Evolutionary conservation across 2,888 invertebrate genomes (phyloP).

Genomic region (Charanyca ferruginea): DNA sequence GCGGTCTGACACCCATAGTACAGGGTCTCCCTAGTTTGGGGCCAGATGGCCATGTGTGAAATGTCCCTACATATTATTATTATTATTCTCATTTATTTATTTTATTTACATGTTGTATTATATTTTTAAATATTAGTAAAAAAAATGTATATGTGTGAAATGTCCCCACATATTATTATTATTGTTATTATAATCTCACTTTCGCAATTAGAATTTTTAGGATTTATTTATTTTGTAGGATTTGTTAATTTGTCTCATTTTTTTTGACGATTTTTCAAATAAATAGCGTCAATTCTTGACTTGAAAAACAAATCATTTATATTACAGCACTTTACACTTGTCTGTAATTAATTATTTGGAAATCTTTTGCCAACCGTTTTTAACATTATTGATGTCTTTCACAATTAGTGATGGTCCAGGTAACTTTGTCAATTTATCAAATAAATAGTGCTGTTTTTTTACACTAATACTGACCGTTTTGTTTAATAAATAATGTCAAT

Average conservation of each 20-base stretch:
- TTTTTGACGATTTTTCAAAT: slow-evolving; percentile 1
- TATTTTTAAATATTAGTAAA: no score
- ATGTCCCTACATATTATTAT: no score
- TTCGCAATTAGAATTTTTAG: no score
- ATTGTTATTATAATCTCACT: no score
- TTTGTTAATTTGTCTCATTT: slow-evolving; percentile 7
- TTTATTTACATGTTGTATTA: no score
- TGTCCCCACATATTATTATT: no score
- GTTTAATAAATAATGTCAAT: slow-evolving; percentile 9
- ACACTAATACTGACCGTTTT: not conserved
- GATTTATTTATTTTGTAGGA: not conserved
- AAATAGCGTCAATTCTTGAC: not conserved
- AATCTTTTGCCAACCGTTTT: not conserved
- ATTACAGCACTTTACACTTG: not conserved
- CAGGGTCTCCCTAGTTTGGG: no score
- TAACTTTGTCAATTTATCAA: slow-evolving; percentile 15
- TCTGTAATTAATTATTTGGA: slow-evolving; percentile 10
- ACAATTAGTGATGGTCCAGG: slow-evolving; percentile 15
- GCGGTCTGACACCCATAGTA: no score
- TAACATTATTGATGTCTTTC: not conserved
- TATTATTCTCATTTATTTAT: no score
- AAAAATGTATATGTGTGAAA: no score
- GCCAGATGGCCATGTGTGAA: no score
- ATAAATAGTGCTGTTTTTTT: slow-evolving; percentile 9
- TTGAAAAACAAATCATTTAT: slow-evolving; percentile 3